Evolutionary conservation across 1,140 invertebrate genomes (phyloP), one percentile per base, ranked within the genome.

Genomic region (Stegodyphus mimosarum): DNA sequence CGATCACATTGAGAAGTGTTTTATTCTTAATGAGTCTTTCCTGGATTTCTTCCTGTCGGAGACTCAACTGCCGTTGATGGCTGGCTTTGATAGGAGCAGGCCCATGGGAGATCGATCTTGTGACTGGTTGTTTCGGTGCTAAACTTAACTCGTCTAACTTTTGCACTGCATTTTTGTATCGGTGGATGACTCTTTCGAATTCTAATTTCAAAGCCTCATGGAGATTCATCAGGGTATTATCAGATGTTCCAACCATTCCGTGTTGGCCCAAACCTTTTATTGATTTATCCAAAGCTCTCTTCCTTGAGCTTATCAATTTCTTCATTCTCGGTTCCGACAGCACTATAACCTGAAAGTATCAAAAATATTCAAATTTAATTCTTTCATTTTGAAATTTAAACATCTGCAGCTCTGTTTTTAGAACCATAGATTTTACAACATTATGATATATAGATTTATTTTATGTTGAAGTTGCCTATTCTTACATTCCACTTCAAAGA

Each of bases 11-110:
- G 63, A 97, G 91, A 48, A 98, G 90, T 0, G 95, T 96, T 90
- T 97, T 96, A 90, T 97, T 98, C 90, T 97, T 96, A 88, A 97
- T 97, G n/a, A 98, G 91, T 5, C 96, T 91, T 86, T 96, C 94
- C 89, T 98, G 96, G 53, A 93, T 91, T 72, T 91, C 90, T 15
- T 93, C 92, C 88, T 95, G 94, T 67, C 94, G 94, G 50, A 97
- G 92, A 52, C 95, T 95, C 78, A 98, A 91, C 49, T 97, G 93
- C 50, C 96, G 92, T 90, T 97, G 96, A 91, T 98, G 96, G 33
- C 95, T 96, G 0, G 95, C 95, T 70, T 94, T 95, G 63, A 78
- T 85, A 15, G 96, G 96, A 60, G 96, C 95, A 87, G 95, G 94
- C 78, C 93, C 94, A 81, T 94, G 92, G n/a, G 89, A 90, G 6